These are phyloP conservation scores for Brachionus manjavacas DNA, from an alignment of 1,140 invertebrate species.

Conservation along the genomic window DNA sequence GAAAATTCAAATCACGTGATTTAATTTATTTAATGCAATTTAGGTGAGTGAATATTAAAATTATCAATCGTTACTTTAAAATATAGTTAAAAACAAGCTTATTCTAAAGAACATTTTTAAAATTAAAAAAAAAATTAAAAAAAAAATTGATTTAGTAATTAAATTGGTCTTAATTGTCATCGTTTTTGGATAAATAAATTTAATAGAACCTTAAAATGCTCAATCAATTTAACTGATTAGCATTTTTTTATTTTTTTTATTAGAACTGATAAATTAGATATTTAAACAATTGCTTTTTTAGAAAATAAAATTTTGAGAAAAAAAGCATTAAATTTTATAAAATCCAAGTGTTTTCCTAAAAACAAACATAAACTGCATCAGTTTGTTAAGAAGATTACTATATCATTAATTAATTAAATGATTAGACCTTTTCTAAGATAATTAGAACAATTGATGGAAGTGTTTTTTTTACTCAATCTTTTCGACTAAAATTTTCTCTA, in stretches of 20 bases:
- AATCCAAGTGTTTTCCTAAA: neutral
- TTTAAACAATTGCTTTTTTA: neutral
- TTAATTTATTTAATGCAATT: neutral
- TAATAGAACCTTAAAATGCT: neutral
- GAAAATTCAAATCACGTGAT: neutral
- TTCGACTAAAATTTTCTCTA: neutral
- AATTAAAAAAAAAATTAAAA: too few species aligned
- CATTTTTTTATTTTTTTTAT: neutral
- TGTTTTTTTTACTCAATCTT: neutral
- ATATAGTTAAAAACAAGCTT: too few species aligned
- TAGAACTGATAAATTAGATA: neutral
- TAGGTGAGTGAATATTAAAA: too few species aligned
- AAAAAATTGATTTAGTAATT: too few species aligned
- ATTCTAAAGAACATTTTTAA: too few species aligned
- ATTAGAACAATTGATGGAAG: slow-evolving; percentile 34
- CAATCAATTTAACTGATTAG: neutral
- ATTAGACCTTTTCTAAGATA: slow-evolving; percentile 32
- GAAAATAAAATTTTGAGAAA: neutral
- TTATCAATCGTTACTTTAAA: too few species aligned
- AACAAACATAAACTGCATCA: neutral
- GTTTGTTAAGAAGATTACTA: slow-evolving; percentile 11
- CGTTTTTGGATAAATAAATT: neutral
- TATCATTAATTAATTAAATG: slow-evolving; percentile 36
- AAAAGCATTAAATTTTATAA: neutral
- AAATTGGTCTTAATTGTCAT: neutral